These are phyloP conservation scores for Calameuta filiformis DNA, from an alignment of 2,888 invertebrate genomes.

Conservation along the genomic window DNA sequence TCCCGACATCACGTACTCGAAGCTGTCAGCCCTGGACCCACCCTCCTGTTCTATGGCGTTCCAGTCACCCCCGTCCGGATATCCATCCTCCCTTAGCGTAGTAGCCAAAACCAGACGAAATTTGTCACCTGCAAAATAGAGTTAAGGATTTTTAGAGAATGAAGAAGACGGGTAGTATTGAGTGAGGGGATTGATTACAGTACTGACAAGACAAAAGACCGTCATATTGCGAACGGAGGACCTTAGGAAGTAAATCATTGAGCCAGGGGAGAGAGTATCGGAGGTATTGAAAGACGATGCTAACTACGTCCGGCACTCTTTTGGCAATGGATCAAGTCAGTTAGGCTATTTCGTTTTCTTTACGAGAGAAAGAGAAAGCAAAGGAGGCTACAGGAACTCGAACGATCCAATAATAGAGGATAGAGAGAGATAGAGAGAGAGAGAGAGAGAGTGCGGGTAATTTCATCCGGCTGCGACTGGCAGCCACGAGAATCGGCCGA, in stretches of 20 bases:
- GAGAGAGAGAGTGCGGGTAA: neutral
- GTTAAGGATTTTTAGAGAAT: constrained; percentile 4
- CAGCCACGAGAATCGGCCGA: neutral
- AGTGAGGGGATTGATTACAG: neutral
- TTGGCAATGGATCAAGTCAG: neutral
- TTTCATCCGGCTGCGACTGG: neutral
- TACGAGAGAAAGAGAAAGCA: neutral
- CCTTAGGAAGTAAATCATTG: neutral
- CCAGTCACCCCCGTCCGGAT: constrained; percentile 93
- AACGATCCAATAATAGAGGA: neutral
- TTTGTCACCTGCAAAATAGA: constrained; percentile 54
- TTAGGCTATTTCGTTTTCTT: neutral
- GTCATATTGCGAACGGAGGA: neutral
- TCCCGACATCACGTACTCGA: constrained; percentile 99
- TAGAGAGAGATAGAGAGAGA: neutral
- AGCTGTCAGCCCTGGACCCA: constrained; percentile 90
- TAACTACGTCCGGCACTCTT: neutral
- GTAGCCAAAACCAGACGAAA: constrained; percentile 93
- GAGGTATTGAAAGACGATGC: neutral
- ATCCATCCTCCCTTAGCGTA: constrained; percentile 95
- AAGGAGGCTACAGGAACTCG: neutral
- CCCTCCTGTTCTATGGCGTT: constrained; percentile 90
- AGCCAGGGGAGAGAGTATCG: neutral
- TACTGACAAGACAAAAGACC: neutral
- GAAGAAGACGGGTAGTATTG: neutral